Evolutionary conservation across 2,888 invertebrate genomes (phyloP).

Genomic region (Yponomeuta malinellus): DNA sequence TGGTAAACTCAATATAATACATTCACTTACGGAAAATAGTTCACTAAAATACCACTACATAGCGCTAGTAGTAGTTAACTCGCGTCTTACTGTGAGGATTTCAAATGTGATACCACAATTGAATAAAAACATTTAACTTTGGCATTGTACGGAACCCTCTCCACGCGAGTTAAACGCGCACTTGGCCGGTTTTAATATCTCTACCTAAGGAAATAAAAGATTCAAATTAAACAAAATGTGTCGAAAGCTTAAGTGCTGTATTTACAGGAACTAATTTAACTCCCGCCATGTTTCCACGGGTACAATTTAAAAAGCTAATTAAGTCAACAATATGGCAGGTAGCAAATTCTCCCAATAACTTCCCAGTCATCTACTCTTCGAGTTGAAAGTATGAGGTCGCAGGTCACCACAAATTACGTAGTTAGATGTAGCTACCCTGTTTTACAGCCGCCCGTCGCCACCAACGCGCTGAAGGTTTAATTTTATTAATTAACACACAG

Average conservation of each 20-base stretch:
- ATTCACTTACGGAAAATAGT: no score
- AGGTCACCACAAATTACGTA: background rate
- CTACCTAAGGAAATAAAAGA: background rate
- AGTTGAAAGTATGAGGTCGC: background rate
- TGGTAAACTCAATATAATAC: no score
- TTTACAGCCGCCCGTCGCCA: background rate
- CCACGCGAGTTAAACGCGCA: no score
- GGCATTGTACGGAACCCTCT: no score
- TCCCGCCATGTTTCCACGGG: background rate
- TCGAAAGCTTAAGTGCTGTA: constrained; percentile 16
- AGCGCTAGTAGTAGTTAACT: no score
- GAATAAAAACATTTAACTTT: no score
- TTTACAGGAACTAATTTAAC: constrained; percentile 4
- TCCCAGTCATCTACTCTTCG: background rate
- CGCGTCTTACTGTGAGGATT: no score
- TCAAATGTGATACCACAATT: no score
- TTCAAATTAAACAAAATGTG: background rate
- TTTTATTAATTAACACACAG: constrained; percentile 3
- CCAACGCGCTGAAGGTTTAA: background rate
- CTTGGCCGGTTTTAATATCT: no score
- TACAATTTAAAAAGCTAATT: constrained; percentile 13
- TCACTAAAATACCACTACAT: no score
- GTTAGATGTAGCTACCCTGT: background rate
- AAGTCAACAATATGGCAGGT: constrained; percentile 2
- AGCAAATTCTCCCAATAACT: background rate